phyloP scores from a whole-genome alignment of 2,113 vertebrate species.

The Holacanthus passer region DNA sequence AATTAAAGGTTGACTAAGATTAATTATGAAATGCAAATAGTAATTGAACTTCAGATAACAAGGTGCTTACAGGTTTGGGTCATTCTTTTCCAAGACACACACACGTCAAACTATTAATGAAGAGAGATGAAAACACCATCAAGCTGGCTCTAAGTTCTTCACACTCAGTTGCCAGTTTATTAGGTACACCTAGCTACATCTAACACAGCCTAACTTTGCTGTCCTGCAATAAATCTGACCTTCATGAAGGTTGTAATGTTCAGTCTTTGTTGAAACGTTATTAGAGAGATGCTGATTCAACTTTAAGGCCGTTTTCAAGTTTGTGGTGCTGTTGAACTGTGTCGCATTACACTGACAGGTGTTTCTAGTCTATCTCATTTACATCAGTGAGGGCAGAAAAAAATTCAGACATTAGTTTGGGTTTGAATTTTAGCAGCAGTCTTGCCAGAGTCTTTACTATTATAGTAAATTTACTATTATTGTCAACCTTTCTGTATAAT shows the following conservation, averaged over 20 bases:
- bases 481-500: not conserved
- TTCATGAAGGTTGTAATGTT: too few relatives aligned
- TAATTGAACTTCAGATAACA: slow-evolving; percentile 25
- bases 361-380: too few relatives aligned
- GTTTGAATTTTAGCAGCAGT: too few relatives aligned
- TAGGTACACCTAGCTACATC: not conserved
- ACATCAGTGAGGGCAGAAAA: too few relatives aligned
- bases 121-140: slow-evolving; percentile 13
- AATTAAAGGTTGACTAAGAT: slow-evolving; percentile 74
- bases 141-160: not conserved
- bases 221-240: not conserved
- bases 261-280: too few relatives aligned
- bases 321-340: too few relatives aligned
- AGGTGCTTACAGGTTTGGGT: slow-evolving; percentile 56
- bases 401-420: too few relatives aligned
- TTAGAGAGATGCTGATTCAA: not conserved
- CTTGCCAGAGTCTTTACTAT: too few relatives aligned
- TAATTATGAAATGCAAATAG: slow-evolving; percentile 79
- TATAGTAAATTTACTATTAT: too few relatives aligned
- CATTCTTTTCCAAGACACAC: not conserved
- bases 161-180: not conserved
- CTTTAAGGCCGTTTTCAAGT: too few relatives aligned
- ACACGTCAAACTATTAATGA: slow-evolving; percentile 66
- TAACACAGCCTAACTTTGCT: not conserved
- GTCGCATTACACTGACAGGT: too few relatives aligned